Conservation (phyloP, 1,140 invertebrate genomes). For the Drosophila jambulina region DNA sequence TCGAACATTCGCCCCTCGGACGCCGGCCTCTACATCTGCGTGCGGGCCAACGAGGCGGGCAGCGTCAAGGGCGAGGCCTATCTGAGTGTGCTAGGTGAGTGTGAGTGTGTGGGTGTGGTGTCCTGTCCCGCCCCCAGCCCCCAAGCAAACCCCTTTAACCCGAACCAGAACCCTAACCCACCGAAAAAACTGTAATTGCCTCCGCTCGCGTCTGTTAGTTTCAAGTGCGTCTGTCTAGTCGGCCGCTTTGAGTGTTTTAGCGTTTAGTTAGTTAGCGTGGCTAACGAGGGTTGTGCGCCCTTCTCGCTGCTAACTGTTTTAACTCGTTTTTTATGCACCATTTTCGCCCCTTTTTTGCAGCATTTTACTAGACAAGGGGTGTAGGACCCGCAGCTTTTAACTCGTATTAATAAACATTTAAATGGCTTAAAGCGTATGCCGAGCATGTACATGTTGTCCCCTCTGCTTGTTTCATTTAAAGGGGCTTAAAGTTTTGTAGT, state of each 20-base stretch:
- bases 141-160: too few species aligned
- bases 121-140: background rate
- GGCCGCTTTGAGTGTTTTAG: constrained; percentile 27
- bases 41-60: constrained; percentile 95
- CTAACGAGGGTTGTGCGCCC: constrained; percentile 9
- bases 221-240: constrained; percentile 45
- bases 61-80: constrained; percentile 92
- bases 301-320: constrained; percentile 5
- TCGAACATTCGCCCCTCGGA: constrained; percentile 93
- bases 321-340: constrained; percentile 10
- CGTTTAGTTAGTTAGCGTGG: constrained; percentile 32
- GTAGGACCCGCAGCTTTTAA: background rate
- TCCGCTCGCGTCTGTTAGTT: constrained; percentile 26
- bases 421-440: constrained; percentile 7
- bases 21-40: constrained; percentile 95
- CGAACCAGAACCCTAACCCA: background rate
- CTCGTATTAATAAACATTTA: constrained; percentile 11
- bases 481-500: too few species aligned
- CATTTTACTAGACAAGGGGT: background rate
- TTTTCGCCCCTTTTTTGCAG: background rate
- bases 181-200: constrained; percentile 29
- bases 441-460: constrained; percentile 3
- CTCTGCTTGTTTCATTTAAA: background rate
- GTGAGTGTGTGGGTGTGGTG: constrained; percentile 11
- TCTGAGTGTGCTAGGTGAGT: constrained; percentile 92